Evolutionary conservation across 1,140 invertebrate genomes (phyloP).

Genomic region (Sesamia nonagrioides): DNA sequence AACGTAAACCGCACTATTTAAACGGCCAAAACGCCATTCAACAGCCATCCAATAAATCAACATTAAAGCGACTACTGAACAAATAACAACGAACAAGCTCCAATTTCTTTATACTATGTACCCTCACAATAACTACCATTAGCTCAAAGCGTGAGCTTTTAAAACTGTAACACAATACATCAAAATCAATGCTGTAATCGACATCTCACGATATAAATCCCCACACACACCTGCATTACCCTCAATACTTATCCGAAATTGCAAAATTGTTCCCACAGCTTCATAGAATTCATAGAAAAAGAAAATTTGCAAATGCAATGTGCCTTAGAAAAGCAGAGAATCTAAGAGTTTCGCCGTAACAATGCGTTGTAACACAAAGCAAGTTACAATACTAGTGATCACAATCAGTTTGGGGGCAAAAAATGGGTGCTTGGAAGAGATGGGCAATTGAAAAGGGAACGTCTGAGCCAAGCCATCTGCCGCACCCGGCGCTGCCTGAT

Average conservation of each 20-base stretch:
- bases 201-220: slow-evolving; percentile 38
- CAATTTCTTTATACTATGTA: slow-evolving; percentile 24
- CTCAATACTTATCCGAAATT: slow-evolving; percentile 61
- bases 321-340: slow-evolving; percentile 71
- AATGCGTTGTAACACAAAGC: slow-evolving; percentile 73
- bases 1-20: neutral
- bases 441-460: slow-evolving; percentile 77
- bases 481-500: slow-evolving; percentile 69
- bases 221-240: slow-evolving; percentile 44
- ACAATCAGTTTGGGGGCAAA: slow-evolving; percentile 77
- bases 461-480: slow-evolving; percentile 70
- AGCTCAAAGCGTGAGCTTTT: slow-evolving; percentile 36
- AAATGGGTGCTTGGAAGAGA: slow-evolving; percentile 65
- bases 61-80: slow-evolving; percentile 16
- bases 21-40: slow-evolving; percentile 20
- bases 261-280: slow-evolving; percentile 69
- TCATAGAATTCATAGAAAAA: slow-evolving; percentile 68
- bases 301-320: slow-evolving; percentile 68
- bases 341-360: slow-evolving; percentile 72
- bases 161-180: slow-evolving; percentile 48
- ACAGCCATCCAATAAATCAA: slow-evolving; percentile 41
- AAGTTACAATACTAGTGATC: slow-evolving; percentile 74
- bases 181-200: slow-evolving; percentile 43
- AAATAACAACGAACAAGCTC: slow-evolving; percentile 11
- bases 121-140: slow-evolving; percentile 12